These are phyloP conservation scores for Rousettus leschenaultii DNA, from an alignment of 2,113 vertebrate genomes.

Conservation along the genomic window DNA sequence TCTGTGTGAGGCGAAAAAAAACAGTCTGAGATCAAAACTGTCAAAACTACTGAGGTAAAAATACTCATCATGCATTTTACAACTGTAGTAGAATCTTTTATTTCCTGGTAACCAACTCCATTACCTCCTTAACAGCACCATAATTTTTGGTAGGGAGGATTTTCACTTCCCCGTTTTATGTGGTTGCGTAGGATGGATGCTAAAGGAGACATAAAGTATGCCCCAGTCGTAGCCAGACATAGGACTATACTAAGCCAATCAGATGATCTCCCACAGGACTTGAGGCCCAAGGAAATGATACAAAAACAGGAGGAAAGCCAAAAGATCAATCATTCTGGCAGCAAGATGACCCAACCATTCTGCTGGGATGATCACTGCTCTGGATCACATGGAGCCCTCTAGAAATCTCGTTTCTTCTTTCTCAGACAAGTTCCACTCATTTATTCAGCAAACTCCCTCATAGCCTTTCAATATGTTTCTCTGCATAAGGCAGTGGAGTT, in stretches of 20 bases:
- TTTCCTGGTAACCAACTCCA: neutral
- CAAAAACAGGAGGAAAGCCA: neutral
- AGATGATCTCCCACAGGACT: neutral
- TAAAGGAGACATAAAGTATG: neutral
- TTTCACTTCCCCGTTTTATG: neutral
- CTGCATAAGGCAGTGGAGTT: neutral
- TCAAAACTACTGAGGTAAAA: neutral
- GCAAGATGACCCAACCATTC: too few relatives aligned
- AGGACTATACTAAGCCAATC: neutral
- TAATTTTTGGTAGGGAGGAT: neutral
- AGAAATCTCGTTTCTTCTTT: neutral
- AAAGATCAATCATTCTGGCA: neutral
- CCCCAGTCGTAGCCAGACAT: neutral
- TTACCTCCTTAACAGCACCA: neutral
- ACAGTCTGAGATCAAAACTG: neutral
- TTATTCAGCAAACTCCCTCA: neutral
- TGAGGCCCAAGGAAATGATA: neutral
- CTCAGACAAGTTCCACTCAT: neutral
- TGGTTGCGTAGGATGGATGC: neutral
- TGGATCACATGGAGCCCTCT: neutral
- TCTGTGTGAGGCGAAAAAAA: slow-evolving; percentile 74
- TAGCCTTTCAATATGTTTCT: neutral
- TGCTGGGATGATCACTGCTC: neutral
- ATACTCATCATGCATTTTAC: fast-evolving
- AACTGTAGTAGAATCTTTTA: neutral